Evolutionary conservation across 2,113 vertebrate genomes (phyloP).

Genomic region (zebrafish (Danio rerio)): GRCz12tu NC_133190.1:44573501-44574000

Average conservation of each 20-base stretch:
- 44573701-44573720: slow-evolving; percentile 10
- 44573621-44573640: neutral
- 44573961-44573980: neutral
- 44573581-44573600: slow-evolving; percentile 13
- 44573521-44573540: neutral
- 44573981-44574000: slow-evolving; percentile 8
- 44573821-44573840: slow-evolving; percentile 42
- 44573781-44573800: slow-evolving; percentile 50
- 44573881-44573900: slow-evolving; percentile 43
- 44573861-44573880: slow-evolving; percentile 30
- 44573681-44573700: slow-evolving; percentile 29
- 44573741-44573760: slow-evolving; percentile 49
- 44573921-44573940: slow-evolving; percentile 31
- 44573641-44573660: slow-evolving; percentile 12
- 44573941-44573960: slow-evolving; percentile 37
- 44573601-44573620: slow-evolving; percentile 12
- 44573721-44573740: slow-evolving; percentile 52
- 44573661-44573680: slow-evolving; percentile 51
- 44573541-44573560: slow-evolving; percentile 8
- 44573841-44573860: slow-evolving; percentile 41
- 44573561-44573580: neutral
- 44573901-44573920: slow-evolving; percentile 32
- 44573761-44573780: slow-evolving; percentile 46
- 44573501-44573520: slow-evolving; percentile 15
- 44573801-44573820: slow-evolving; percentile 45